These are phyloP conservation scores for Apamea epomidion DNA, from an alignment of 2,888 invertebrate species.

Conservation along the genomic window DNA sequence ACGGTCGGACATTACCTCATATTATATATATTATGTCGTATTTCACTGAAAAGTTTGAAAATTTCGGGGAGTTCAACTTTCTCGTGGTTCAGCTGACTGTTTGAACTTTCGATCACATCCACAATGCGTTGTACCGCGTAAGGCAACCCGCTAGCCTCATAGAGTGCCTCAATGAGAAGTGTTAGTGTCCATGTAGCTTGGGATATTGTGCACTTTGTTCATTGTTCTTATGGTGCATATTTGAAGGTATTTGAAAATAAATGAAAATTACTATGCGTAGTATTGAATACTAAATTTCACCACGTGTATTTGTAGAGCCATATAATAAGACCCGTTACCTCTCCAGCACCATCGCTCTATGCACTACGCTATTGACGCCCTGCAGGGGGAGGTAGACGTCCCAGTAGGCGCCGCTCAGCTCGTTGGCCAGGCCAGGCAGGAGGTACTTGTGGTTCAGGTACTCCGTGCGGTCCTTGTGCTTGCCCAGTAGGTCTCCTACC, in stretches of 20 bases:
- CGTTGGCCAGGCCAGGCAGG: conserved; percentile 92
- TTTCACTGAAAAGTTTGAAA: neutral
- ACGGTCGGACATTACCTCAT: no score
- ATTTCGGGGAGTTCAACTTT: neutral
- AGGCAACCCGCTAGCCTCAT: neutral
- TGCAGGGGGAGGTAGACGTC: conserved; percentile 96
- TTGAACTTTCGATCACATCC: neutral
- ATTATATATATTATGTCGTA: neutral
- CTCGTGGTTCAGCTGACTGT: neutral
- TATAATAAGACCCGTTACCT: conserved; percentile 83
- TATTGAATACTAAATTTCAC: neutral
- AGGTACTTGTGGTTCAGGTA: conserved; percentile 92
- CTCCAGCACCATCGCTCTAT: conserved; percentile 95
- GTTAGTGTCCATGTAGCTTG: neutral
- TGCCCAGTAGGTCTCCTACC: conserved; percentile 97
- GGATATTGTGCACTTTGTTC: neutral
- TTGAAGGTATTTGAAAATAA: neutral
- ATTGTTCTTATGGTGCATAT: neutral
- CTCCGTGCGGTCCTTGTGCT: conserved; percentile 94
- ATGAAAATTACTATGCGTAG: neutral
- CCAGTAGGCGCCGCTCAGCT: conserved; percentile 94
- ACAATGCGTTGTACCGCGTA: neutral
- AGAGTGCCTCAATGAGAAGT: neutral
- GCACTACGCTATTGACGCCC: conserved; percentile 94
- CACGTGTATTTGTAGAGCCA: neutral